A percentile compares a stretch with the other conserved stretches of the same genome.
Conservation (phyloP, 2,888 invertebrate species). For the Shargacucullia verbasci region DNA sequence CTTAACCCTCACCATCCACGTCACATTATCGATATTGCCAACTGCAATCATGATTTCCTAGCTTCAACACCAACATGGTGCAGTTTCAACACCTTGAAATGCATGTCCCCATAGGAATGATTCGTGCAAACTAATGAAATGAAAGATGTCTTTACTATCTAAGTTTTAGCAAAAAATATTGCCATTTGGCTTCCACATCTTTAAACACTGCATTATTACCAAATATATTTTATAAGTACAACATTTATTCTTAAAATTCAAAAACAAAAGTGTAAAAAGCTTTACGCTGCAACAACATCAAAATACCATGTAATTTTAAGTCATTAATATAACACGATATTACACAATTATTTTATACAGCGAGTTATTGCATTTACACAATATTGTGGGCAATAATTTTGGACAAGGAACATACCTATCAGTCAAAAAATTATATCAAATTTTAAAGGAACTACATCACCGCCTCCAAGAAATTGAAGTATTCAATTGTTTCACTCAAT, state of each 20-base stretch:
- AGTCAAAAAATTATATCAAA: constrained; percentile 64
- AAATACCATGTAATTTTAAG: constrained; percentile 55
- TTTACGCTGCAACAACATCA: constrained; percentile 54
- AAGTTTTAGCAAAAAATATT: constrained; percentile 68
- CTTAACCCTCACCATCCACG: constrained; percentile 46
- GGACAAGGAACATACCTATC: constrained; percentile 64
- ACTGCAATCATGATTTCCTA: constrained; percentile 14
- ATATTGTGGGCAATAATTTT: constrained; percentile 62
- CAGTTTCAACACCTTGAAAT: constrained; percentile 62
- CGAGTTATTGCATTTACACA: constrained; percentile 63
- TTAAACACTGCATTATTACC: constrained; percentile 49
- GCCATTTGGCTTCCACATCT: constrained; percentile 58
- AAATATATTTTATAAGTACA: constrained; percentile 52
- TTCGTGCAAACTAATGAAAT: constrained; percentile 90
- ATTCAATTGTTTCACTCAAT: constrained; percentile 33
- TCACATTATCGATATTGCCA: constrained; percentile 17
- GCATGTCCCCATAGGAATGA: constrained; percentile 88
- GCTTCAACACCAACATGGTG: constrained; percentile 33
- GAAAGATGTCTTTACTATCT: constrained; percentile 72
- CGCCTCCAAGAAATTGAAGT: constrained; percentile 36
- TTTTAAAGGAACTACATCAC: constrained; percentile 46
- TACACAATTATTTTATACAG: constrained; percentile 56
- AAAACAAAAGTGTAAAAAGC: constrained; percentile 50
- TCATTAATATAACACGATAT: constrained; percentile 54
- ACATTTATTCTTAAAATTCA: constrained; percentile 43